Conservation (phyloP, 2,113 vertebrate genomes). For the Tiliqua scincoides region DNA sequence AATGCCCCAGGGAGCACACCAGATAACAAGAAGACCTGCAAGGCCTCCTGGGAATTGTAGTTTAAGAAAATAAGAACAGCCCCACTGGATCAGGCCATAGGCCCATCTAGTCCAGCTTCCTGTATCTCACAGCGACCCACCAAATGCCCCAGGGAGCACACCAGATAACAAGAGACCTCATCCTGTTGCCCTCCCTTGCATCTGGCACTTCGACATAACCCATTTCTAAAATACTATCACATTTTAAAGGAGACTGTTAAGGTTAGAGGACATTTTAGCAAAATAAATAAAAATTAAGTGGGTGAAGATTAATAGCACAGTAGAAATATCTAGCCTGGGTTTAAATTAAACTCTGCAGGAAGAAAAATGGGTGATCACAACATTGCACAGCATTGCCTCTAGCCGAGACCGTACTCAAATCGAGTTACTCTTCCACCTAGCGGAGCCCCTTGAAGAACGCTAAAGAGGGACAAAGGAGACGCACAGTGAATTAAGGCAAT, state of each 20-base stretch:
- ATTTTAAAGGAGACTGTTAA: background rate
- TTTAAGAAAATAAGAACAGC: no score
- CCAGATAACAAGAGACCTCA: no score
- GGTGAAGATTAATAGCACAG: background rate
- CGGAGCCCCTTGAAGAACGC: background rate
- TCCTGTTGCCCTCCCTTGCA: no score
- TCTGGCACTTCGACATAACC: no score
- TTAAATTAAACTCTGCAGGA: background rate
- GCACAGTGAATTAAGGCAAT: background rate
- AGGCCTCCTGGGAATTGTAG: no score
- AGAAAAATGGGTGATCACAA: background rate
- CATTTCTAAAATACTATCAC: background rate
- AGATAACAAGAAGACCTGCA: no score
- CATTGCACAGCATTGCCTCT: rapidly evolving
- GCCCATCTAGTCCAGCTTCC: no score
- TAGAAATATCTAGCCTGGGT: rapidly evolving
- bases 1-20: no score
- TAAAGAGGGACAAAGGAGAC: background rate
- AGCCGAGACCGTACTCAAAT: rapidly evolving
- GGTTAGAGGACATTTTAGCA: background rate
- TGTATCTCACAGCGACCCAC: no score
- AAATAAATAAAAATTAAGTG: background rate
- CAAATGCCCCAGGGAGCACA: no score
- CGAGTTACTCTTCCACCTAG: background rate
- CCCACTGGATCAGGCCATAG: no score